Evolutionary conservation across 2,797 vertebrate species (phyloP).

Genomic region (Thaleichthys pacificus): DNA sequence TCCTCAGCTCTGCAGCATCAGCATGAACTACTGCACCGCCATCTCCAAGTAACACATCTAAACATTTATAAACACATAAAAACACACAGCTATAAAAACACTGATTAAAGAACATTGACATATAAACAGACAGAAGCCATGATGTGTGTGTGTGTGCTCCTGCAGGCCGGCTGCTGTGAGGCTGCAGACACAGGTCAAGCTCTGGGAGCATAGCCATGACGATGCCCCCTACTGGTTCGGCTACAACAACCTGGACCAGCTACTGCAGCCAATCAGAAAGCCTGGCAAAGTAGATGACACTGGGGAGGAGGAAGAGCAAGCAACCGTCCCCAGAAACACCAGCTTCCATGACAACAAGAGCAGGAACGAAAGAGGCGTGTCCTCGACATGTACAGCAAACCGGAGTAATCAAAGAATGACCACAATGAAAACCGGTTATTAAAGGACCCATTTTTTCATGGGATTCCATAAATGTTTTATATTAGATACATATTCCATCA

Average conservation of each 20-base stretch:
- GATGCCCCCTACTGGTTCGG: constrained; percentile 69
- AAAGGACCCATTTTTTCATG: too few relatives aligned
- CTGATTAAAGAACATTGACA: background rate
- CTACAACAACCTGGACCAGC: constrained; percentile 45
- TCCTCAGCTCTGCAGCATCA: constrained; percentile 74
- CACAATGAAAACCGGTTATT: too few relatives aligned
- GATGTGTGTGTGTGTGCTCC: constrained; percentile 15
- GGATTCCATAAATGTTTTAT: too few relatives aligned
- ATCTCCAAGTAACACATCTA: constrained; percentile 74
- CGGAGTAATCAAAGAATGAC: too few relatives aligned
- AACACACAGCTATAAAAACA: background rate
- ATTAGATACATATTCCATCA: too few relatives aligned
- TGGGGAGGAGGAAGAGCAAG: constrained; percentile 27
- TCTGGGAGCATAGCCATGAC: constrained; percentile 71
- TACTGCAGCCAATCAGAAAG: constrained; percentile 23
- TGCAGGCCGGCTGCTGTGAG: constrained; percentile 73
- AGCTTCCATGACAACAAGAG: constrained; percentile 7
- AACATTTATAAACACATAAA: background rate
- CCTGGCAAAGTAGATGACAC: constrained; percentile 22
- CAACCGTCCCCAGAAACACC: background rate
- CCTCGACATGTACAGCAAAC: too few relatives aligned
- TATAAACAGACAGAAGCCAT: constrained; percentile 10
- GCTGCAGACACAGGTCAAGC: constrained; percentile 63
- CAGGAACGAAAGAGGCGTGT: constrained; percentile 11
- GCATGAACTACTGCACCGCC: constrained; percentile 74